Evolutionary conservation across 53 echinoderm and acorn worm genomes (phyloP).

Genomic region (Echinometra lucunter): DNA sequence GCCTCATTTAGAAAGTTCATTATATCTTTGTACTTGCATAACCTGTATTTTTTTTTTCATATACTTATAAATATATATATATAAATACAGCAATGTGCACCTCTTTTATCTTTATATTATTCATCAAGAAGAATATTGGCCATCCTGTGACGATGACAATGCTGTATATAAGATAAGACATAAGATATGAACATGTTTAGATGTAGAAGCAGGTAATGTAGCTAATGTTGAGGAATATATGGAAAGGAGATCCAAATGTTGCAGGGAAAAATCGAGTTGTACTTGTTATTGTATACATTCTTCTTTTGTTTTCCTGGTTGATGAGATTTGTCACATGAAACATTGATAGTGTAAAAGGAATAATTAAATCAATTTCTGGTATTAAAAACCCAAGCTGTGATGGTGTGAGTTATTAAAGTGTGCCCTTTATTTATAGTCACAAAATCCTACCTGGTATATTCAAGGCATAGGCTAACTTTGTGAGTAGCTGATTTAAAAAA

Average conservation of each 20-base stretch:
- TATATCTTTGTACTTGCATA: slow-evolving; percentile 20
- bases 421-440: neutral
- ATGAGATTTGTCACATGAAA: slow-evolving; percentile 38
- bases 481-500: too few species aligned
- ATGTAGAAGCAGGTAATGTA: slow-evolving; percentile 29
- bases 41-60: too few species aligned
- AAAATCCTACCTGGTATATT: too few species aligned
- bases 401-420: neutral
- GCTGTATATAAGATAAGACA: neutral
- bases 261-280: slow-evolving; percentile 45
- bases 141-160: neutral
- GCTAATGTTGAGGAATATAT: slow-evolving; percentile 22
- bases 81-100: slow-evolving; percentile 25
- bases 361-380: slow-evolving; percentile 52
- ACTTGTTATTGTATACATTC: slow-evolving; percentile 52
- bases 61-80: slow-evolving; percentile 12
- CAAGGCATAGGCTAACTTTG: too few species aligned
- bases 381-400: neutral
- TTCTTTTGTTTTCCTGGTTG: slow-evolving; percentile 30
- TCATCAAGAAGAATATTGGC: neutral
- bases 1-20: neutral
- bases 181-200: slow-evolving; percentile 3
- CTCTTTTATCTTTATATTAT: slow-evolving; percentile 5
- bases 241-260: slow-evolving; percentile 36
- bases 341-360: slow-evolving; percentile 32